Base-by-base conservation (phyloP, 2,113 vertebrate genomes). In the Heteronetta atricapilla region DNA sequence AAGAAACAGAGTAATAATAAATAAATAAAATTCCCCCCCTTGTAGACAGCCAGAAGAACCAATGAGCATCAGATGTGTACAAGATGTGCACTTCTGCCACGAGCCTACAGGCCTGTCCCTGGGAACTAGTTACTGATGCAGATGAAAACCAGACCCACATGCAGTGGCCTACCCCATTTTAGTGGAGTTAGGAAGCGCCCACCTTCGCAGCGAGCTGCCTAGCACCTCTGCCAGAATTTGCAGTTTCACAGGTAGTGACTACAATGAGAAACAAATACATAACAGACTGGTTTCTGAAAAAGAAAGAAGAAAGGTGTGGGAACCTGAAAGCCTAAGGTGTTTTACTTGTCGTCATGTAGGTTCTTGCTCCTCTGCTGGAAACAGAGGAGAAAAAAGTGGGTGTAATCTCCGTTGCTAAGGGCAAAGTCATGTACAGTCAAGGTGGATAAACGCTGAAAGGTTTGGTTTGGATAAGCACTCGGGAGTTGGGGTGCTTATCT, bases 401-500 rank as follows among this genome's bases (percentile, higher is more conserved):
- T 88, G 96, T 91, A 73, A 94, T 82, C 94, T 90, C 77, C 1
- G 5, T 96, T 85, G 94, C 95, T 97, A 92, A 82, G 60, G 94
- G 95, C 94, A 92, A 95, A 94, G 84, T 95, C 89, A 93, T 73
- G 91, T 94, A 94, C 77, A 95, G 90, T 85, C 93, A 97, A 79
- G 88, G 86, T 86, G 70, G 67, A 90, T 92, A 88, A 93, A 94
- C 63, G 95, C 77, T 88, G 95, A 95, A 95, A 96, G 91, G 77
- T 89, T 95, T 89, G 89, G 88, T 94, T 94, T 92, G 83, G 95
- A 90, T 92, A 86, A 92, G 77, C 29, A 21, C 74, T 88, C 69
- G 28, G 58, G 88, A 95, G 80, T 13, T 85, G 44, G 0, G 1
- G 55, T 63, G 88, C 58, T 95, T 96, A 96, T 93, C 90, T 95